Percentiles rank a stretch among this genome's conserved stretches.
phyloP scores from a whole-genome alignment of 2,113 vertebrate genomes.

The Epinephelus moara region DNA sequence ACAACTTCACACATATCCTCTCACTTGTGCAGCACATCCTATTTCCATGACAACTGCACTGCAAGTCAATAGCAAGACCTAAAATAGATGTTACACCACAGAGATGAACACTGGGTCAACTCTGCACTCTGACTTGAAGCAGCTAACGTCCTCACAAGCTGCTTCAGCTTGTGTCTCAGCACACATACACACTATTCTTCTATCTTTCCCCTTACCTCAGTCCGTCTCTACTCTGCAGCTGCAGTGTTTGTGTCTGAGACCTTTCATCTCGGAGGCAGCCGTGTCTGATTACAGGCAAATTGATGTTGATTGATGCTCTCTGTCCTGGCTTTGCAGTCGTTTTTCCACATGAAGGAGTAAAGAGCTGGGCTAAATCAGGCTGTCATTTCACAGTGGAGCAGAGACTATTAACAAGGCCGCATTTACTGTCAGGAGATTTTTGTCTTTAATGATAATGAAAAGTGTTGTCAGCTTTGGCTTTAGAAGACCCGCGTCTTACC shows the following conservation, averaged over 20 bases:
- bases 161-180: slow-evolving; percentile 22
- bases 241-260: slow-evolving; percentile 4
- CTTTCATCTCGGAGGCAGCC: slow-evolving; percentile 40
- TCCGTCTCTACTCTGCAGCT: background rate
- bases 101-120: background rate
- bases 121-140: slow-evolving; percentile 31
- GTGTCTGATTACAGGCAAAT: slow-evolving; percentile 50
- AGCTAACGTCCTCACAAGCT: background rate
- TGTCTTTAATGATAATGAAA: background rate
- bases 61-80: slow-evolving; percentile 30
- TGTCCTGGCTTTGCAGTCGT: background rate
- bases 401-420: background rate
- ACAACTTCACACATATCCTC: background rate
- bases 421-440: slow-evolving; percentile 6
- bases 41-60: slow-evolving; percentile 58
- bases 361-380: background rate
- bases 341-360: slow-evolving; percentile 27
- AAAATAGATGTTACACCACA: slow-evolving; percentile 32
- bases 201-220: background rate
- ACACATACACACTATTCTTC: background rate
- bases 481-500: background rate
- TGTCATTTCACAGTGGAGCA: slow-evolving; percentile 4
- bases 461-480: background rate
- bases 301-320: slow-evolving; percentile 57
- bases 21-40: background rate